Evolutionary conservation across 2,113 vertebrate species (phyloP), one percentile per base, ranked within the genome.

Genomic region (Falco punctatus): DNA sequence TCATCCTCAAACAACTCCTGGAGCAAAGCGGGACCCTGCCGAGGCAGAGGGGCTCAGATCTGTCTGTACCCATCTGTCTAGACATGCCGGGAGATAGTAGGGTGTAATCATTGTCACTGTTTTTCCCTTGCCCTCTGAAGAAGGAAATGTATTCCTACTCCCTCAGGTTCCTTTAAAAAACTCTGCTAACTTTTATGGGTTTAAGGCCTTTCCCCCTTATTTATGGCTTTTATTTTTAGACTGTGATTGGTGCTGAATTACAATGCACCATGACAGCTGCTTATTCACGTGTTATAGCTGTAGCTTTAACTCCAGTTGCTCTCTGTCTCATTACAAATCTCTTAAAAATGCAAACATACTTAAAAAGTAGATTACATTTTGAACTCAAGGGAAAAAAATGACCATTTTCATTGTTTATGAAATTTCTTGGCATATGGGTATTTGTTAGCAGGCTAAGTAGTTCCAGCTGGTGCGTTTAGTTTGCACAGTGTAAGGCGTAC

Each of bases 381-480:
- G 52, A 84, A 73, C 24, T n/a, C 67, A 88, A 86, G 44, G 52
- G 81, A 13, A 82, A 86, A 93, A 78, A 81, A 86, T 62, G 24
- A 75, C 20, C 22, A 11, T 49, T 95, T 91, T 95, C 22, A 58
- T 95, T 97, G 59, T 72, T 96, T 96, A 84, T 92, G 75, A 91
- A 73, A 64, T 93, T 86, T 79, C 69, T 42, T 59, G 64, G 38
- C 86, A 91, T 95, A 95, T 89, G 93, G 80, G 49, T 85, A 67
- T 96, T 94, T 90, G 54, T 95, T 94, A 88, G 79, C 49, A 80
- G 44, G 81, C 61, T 83, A 94, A 95, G 66, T 73, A 52, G 27
- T 88, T 86, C 77, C 94, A 96, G 92, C 82, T 95, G 89, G 71
- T 88, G 49, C 89, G 61, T 86, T 94, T 91, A 79, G 51, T 87